Conservation (phyloP, 2,113 vertebrate species). For the Rhea pennata region DNA sequence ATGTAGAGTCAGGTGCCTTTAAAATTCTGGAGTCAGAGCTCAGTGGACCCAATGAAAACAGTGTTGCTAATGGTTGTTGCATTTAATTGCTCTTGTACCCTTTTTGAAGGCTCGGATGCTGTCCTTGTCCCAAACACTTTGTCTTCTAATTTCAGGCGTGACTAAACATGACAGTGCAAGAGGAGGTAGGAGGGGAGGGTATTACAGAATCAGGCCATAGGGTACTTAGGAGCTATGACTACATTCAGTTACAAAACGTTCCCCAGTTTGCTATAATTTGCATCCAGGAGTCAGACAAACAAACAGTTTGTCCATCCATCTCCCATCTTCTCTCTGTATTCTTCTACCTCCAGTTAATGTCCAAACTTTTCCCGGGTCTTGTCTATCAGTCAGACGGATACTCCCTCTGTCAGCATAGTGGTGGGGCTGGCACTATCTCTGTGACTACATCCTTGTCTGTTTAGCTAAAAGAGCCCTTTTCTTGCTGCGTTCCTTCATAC, state of each 20-base stretch:
- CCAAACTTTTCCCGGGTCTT: background rate
- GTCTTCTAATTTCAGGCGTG: background rate
- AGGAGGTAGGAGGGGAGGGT: background rate
- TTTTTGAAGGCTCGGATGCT: background rate
- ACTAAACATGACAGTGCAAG: background rate
- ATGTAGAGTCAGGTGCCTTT: background rate
- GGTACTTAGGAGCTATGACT: background rate
- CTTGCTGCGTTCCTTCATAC: background rate
- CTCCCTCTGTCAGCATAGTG: background rate
- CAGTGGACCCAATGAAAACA: background rate
- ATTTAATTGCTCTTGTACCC: background rate
- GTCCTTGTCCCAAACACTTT: background rate
- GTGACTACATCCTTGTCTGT: background rate
- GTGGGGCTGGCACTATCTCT: background rate
- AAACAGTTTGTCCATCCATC: background rate
- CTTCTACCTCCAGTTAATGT: background rate
- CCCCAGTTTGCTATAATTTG: background rate
- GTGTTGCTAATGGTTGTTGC: background rate
- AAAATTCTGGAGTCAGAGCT: background rate
- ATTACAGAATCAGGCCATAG: background rate
- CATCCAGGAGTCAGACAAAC: background rate
- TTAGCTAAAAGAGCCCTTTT: background rate
- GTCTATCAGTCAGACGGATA: background rate
- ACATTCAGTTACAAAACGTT: background rate
- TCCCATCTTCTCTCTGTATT: background rate